Evolutionary conservation across 1,140 invertebrate species (phyloP), one percentile per base, ranked within the genome.

Genomic region (Oppia nitens): DNA sequence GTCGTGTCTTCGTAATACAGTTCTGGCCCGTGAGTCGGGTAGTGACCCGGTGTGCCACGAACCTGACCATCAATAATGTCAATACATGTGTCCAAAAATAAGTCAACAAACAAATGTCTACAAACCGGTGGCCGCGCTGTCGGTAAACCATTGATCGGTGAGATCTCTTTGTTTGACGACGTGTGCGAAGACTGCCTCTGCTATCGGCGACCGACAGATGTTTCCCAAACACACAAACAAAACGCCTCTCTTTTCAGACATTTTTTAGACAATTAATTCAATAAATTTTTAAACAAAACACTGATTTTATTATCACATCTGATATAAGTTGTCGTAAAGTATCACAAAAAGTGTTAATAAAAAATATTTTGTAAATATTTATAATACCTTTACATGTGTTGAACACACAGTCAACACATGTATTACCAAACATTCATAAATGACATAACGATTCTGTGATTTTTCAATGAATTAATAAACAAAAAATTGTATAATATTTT

Each of bases 121-220:
- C n/a, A n/a, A n/a, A 3, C 83, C 83, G 29, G 89, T 79, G 12
- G 83, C 92, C 1, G 87, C 87, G 74, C 88, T 93, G 67, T 95
- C 88, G 2, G 88, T 82, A 62, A 79, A 74, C 89, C 87, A 93
- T 64, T 80, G 61, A 60, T 60, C 53, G 14, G 52, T 48, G 23
- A 65, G 55, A 49, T 53, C 45, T 57, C 56, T n/a, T 66, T 85
- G 77, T 64, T 78, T 77, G 9, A 86, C 73, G 11, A 79, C 69
- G 62, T 90, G 77, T 27, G 76, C 70, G 73, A 94, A 92, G 0
- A 94, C 85, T 9, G 85, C 87, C 72, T 93, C 89, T 21, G 89
- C 89, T 62, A 93, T 93, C 4, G 91, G 89, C 14, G 89, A 94
- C n/a, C 91, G 78, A 70, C 90, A 95, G 64, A 92, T 94, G 67